Base-by-base conservation (phyloP, 1,140 invertebrate species). In the Araneus ventricosus region DNA sequence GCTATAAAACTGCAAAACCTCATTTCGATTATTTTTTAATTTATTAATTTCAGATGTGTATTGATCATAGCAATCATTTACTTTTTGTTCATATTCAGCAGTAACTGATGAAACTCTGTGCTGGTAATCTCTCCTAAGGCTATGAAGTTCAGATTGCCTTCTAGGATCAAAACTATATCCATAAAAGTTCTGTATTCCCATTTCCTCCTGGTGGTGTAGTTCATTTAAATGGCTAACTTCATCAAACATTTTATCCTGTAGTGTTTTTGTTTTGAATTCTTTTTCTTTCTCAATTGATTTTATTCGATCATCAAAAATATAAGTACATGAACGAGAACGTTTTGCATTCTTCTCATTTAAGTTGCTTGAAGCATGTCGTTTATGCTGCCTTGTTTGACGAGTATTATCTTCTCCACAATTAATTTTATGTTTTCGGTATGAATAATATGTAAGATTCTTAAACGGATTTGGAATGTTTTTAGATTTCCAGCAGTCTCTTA, bases 381-480 rank as follows among this genome's bases (percentile, higher is more conserved):
- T 93, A 52, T 67, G 45, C 30, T 41, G 45, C 7, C 27, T 93
- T 7, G 10, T n/a, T 27, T 10, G 22, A 27, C 17, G n/a, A 17
- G 0, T 14, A 5, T 24, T 2, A 63, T 27, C 20, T 45, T 34
- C 14, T 24, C 24, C 3, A 8, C 6, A 30, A 22, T 37, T 45
- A 30, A 93, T 34, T 37, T 57, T 34, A 8, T 22, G 39, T 67
- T 82, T 88, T 30, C 92, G 39, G 39, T 27, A 93, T 24, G 70
- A 88, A 63, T 94, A 85, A 75, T 41, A 63, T 14, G 94, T 94
- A 17, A 94, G 82, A 90, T 94, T 85, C 30, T 61, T 86, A 24
- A 90, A 70, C 4, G 94, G 94, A 92, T 94, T 70, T 14, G 94
- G 94, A 24, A 94, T 75, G 20, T 4, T 90, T n/a, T 39, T 37